Base-by-base conservation (phyloP, 92 coral and sea anemone genomes). In the Heteractis magnifica region DNA sequence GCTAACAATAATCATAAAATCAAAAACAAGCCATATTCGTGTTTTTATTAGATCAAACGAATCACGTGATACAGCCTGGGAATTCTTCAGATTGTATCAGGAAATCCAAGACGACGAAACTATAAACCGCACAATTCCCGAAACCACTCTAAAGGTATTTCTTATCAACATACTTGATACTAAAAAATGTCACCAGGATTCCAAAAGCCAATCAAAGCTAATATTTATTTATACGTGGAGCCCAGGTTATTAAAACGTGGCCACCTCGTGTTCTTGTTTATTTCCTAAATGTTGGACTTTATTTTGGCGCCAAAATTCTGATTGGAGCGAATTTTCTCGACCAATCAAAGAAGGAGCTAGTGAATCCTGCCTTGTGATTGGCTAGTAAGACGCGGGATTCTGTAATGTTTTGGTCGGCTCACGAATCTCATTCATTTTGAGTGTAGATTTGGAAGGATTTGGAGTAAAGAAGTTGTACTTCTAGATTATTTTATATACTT, bases 231-330 rank as follows among this genome's bases (percentile, higher is more conserved):
- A 34, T 34, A 34, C 44, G 3, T 34, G 44, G 3, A 34, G 3
- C 44, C 44, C 58, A 53, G 58, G 9, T 8, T 53, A 53, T 53
- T 8, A 8, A 12, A 53, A 53, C 58, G 13, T 12, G 73, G 18
- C 11, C 72, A 6, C 26, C 72, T 5, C 72, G 72, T 65, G 72
- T 18, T 62, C 26, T 14, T 65, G 26, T 65, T 10, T 65, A 18
- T n/a, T 65, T 26, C 9, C 23, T 68, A 4, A 21, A 26, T 68
- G 23, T 68, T 23, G 23, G 6, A 23, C 9, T 8, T 19, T 11
- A 7, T 68, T 68, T 68, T 68, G 73, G 73, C 73, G 73, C 73
- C 41, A 68, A 68, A 68, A 68, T 12, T 68, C 23, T 68, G 41
- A 68, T 68, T 68, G 73, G 73, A 68, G 12, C 13, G 23, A 68